Evolutionary conservation across 2,113 vertebrate genomes (phyloP).

Genomic region (Oxyruncus cristatus): DNA sequence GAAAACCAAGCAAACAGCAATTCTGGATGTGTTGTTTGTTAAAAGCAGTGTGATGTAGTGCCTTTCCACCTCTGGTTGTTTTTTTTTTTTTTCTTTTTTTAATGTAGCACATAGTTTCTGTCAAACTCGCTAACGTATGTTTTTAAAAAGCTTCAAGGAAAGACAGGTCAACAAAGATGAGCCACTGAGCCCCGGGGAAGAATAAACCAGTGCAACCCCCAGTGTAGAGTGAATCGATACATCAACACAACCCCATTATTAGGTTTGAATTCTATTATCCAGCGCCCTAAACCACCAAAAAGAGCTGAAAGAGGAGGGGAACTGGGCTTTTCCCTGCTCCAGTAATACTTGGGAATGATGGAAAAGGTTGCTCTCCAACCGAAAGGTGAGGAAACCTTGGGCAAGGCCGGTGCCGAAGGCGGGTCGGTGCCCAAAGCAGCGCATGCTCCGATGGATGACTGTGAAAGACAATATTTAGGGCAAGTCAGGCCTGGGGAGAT

Average conservation of each 20-base stretch:
- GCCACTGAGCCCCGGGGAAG: neutral
- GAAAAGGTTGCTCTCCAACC: neutral
- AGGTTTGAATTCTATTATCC: neutral
- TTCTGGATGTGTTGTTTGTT: neutral
- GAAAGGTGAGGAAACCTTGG: neutral
- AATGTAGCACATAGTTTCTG: neutral
- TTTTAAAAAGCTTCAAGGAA: neutral
- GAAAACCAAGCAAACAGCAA: neutral
- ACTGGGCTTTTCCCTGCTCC: neutral
- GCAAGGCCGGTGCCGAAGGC: rapidly evolving
- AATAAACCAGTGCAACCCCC: neutral
- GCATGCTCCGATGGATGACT: neutral
- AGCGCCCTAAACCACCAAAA: neutral
- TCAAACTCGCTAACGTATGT: neutral
- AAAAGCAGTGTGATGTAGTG: neutral
- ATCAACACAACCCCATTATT: neutral
- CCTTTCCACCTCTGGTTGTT: neutral
- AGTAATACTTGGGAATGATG: neutral
- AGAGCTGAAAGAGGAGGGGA: neutral
- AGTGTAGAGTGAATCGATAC: neutral
- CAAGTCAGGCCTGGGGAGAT: neutral
- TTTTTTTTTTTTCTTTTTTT: neutral
- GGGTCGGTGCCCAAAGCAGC: neutral
- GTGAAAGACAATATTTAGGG: neutral
- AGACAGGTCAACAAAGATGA: neutral